Percentiles rank a stretch among this genome's conserved stretches.
Conservation (phyloP, 2,888 invertebrate species). For the Pandemis corylana region DNA sequence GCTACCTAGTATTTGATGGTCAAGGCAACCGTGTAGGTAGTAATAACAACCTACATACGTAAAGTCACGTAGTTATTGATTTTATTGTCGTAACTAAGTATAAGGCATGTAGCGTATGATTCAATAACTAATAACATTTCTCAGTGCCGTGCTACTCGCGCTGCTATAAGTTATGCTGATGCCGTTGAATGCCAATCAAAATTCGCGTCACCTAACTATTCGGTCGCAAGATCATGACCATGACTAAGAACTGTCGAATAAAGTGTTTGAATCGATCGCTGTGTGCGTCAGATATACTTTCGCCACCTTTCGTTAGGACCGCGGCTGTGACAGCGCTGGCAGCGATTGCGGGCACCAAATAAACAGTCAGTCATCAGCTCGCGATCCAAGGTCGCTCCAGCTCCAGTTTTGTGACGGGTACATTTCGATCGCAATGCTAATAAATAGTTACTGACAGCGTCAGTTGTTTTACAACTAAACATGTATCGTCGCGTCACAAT, state of each 20-base stretch:
- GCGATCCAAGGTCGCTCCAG: conserved; percentile 58
- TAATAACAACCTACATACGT: conserved; percentile 1
- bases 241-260: conserved; percentile 52
- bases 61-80: conserved; percentile 29
- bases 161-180: conserved; percentile 7
- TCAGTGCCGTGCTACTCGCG: conserved; percentile 19
- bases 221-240: conserved; percentile 26
- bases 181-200: conserved; percentile 28
- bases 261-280: conserved; percentile 58
- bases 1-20: conserved; percentile 16
- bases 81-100: conserved; percentile 24
- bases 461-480: conserved; percentile 56
- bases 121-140: conserved; percentile 28
- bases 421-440: conserved; percentile 24
- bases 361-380: conserved; percentile 58
- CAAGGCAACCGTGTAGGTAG: conserved; percentile 9
- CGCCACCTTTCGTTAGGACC: conserved; percentile 78
- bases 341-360: conserved; percentile 2
- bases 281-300: conserved; percentile 72
- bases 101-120: conserved; percentile 26
- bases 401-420: conserved; percentile 14
- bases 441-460: conserved; percentile 37
- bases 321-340: conserved; percentile 47
- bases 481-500: conserved; percentile 58
- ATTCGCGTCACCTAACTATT: conserved; percentile 30